Percentiles rank a stretch among this genome's conserved stretches.
Evolutionary conservation across 1,140 invertebrate species (phyloP).

Genomic region (Lucilia sericata): DNA sequence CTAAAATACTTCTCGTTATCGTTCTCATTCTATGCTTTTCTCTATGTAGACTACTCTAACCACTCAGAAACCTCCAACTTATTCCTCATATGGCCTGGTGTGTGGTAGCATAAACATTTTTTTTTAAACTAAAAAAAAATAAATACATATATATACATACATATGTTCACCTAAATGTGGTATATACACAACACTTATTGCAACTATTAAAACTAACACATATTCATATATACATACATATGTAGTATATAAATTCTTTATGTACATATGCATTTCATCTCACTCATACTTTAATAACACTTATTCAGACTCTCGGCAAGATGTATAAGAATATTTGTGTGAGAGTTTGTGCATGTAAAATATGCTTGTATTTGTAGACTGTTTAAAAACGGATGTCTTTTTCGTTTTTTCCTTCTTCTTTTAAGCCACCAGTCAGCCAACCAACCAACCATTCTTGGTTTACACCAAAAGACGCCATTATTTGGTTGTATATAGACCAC

Average conservation of each 20-base stretch:
- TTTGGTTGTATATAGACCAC: slow-evolving; percentile 15
- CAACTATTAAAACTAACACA: neutral
- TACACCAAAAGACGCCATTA: slow-evolving; percentile 42
- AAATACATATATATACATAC: neutral
- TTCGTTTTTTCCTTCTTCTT: neutral
- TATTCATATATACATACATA: neutral
- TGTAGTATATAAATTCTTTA: neutral
- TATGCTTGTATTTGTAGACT: slow-evolving; percentile 5
- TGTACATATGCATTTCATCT: neutral
- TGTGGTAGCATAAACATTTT: neutral
- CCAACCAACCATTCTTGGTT: slow-evolving; percentile 39
- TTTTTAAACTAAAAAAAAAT: neutral
- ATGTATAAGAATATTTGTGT: neutral
- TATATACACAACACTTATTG: slow-evolving; percentile 3
- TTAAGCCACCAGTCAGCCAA: slow-evolving; percentile 25
- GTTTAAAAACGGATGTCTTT: slow-evolving; percentile 30
- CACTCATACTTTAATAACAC: neutral
- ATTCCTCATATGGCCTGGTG: too few species aligned
- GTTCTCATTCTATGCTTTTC: neutral
- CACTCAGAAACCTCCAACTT: neutral
- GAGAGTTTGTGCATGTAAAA: neutral
- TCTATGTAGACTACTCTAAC: neutral
- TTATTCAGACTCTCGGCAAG: neutral
- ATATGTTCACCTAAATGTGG: slow-evolving; percentile 29
- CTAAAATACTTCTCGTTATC: too few species aligned